These are phyloP conservation scores for Arremon aurantiirostris DNA, from an alignment of 2,797 vertebrate genomes.

Conservation along the genomic window DNA sequence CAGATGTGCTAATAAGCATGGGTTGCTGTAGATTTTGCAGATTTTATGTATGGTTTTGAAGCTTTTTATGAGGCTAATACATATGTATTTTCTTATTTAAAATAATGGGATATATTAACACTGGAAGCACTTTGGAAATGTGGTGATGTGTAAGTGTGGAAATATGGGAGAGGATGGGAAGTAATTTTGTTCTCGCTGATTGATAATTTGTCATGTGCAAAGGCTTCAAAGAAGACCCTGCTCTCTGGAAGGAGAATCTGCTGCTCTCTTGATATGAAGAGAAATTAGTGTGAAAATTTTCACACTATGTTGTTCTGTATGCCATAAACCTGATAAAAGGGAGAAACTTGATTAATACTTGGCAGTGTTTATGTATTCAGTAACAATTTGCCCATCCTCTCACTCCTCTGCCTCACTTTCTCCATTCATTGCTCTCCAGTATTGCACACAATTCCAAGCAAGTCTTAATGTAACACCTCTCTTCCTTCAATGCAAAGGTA, in stretches of 20 bases:
- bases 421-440: background rate
- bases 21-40: background rate
- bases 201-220: background rate
- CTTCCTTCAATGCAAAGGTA: background rate
- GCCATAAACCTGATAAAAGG: background rate
- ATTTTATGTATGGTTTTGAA: background rate
- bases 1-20: background rate
- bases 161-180: background rate
- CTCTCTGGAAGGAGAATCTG: background rate
- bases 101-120: background rate
- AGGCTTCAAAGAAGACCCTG: background rate
- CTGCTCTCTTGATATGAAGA: background rate
- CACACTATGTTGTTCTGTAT: background rate
- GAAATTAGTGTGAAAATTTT: background rate
- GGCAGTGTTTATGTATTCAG: background rate
- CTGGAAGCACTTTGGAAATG: background rate
- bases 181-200: background rate
- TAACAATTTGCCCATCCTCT: background rate
- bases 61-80: background rate
- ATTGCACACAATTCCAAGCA: background rate
- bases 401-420: background rate
- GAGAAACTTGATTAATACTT: conserved; percentile 6
- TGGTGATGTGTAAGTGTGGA: background rate
- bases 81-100: conserved; percentile 25
- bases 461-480: background rate